Evolutionary conservation across 1,140 invertebrate genomes (phyloP).

Genomic region (Pseudomyrmex sp.): DNA sequence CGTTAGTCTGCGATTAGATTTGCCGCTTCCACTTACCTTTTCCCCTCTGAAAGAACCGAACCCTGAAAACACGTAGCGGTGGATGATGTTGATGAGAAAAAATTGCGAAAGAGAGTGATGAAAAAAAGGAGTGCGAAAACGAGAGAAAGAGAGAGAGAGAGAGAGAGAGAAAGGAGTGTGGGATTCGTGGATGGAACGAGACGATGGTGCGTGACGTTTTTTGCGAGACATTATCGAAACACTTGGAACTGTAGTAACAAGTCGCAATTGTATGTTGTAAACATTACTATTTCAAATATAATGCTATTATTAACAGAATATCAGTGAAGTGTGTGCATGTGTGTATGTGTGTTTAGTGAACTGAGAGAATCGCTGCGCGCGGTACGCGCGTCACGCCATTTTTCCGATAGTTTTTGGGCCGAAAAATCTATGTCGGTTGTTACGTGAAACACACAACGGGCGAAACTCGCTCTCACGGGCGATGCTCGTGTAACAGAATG

Average conservation of each 20-base stretch:
- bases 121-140: conserved; percentile 1
- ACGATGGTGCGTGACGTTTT: conserved; percentile 57
- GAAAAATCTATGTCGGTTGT: conserved; percentile 11
- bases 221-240: conserved; percentile 71
- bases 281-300: conserved; percentile 80
- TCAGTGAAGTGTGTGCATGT: neutral
- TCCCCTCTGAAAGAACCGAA: neutral
- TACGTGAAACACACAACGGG: neutral
- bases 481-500: neutral
- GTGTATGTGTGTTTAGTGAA: neutral
- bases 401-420: too few species aligned
- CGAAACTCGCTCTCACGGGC: neutral
- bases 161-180: conserved; percentile 34
- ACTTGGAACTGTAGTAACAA: conserved; percentile 73
- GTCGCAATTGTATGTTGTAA: conserved; percentile 79
- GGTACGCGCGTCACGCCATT: too few species aligned
- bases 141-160: neutral
- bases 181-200: conserved; percentile 42
- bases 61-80: conserved; percentile 3
- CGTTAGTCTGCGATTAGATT: conserved; percentile 68
- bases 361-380: too few species aligned
- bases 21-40: conserved; percentile 46
- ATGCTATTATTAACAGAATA: conserved; percentile 75
- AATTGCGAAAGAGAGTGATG: neutral
- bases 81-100: neutral